Evolutionary conservation across 2,888 invertebrate genomes (phyloP).

Genomic region (Drosophila percnosoma): DNA sequence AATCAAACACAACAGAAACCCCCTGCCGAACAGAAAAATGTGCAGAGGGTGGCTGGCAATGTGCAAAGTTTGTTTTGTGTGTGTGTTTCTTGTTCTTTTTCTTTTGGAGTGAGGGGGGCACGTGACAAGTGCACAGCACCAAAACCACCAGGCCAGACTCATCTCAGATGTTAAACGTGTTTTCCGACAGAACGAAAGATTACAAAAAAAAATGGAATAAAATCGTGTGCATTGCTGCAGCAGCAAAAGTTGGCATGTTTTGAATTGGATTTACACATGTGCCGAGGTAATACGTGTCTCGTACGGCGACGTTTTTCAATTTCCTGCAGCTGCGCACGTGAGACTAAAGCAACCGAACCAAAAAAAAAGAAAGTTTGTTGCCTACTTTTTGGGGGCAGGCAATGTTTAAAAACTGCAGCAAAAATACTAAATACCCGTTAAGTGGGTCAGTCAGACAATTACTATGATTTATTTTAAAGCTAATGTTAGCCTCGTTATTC

Average conservation of each 20-base stretch:
- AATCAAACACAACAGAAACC: constrained; percentile 59
- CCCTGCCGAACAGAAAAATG: neutral
- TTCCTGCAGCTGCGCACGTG: constrained; percentile 59
- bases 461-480: constrained; percentile 48
- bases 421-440: constrained; percentile 13
- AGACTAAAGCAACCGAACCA: neutral
- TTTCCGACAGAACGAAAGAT: constrained; percentile 20
- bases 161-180: constrained; percentile 45
- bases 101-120: constrained; percentile 3
- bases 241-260: constrained; percentile 62
- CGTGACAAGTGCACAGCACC: constrained; percentile 47
- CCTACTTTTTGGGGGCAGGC: constrained; percentile 36
- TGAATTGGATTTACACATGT: constrained; percentile 79
- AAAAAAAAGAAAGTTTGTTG: constrained; percentile 31
- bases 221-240: constrained; percentile 60
- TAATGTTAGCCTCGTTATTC: neutral
- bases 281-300: constrained; percentile 71
- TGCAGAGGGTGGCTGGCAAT: neutral
- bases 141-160: neutral
- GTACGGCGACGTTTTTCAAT: constrained; percentile 66
- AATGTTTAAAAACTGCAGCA: constrained; percentile 1
- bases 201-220: constrained; percentile 14
- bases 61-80: constrained; percentile 34
- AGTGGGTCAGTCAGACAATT: constrained; percentile 51
- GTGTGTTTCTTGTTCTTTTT: neutral